Percentiles rank a stretch among this genome's conserved stretches.
These are phyloP conservation scores for Microtus richardsoni DNA, from an alignment of 2,113 vertebrate species.

Conservation along the genomic window DNA sequence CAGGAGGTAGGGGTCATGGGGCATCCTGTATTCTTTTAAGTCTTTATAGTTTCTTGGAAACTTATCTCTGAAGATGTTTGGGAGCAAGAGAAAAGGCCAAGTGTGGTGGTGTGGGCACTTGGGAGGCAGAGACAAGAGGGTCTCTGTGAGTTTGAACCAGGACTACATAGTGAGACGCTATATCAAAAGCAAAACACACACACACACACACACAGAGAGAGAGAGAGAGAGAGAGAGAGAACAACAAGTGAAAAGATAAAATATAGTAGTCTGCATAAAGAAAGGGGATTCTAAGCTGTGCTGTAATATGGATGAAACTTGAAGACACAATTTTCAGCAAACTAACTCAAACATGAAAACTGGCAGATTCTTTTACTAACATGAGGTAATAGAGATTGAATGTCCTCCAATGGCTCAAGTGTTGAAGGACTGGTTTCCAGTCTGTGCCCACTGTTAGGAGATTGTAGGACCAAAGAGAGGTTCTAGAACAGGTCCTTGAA, in stretches of 20 bases:
- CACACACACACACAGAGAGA: background rate
- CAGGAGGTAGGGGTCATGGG: background rate
- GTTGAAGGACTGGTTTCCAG: background rate
- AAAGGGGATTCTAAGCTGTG: background rate
- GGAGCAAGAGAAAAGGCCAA: background rate
- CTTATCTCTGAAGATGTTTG: background rate
- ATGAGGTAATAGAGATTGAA: background rate
- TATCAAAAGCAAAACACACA: background rate
- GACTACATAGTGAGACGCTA: background rate
- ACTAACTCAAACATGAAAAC: conserved; percentile 2
- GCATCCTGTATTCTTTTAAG: background rate
- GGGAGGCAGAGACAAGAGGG: background rate
- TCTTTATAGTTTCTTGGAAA: background rate
- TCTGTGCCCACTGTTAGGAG: background rate
- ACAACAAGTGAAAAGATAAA: background rate
- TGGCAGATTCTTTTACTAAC: background rate
- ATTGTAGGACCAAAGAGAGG: no score
- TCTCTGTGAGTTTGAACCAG: background rate
- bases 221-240: background rate
- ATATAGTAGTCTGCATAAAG: background rate
- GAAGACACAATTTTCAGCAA: background rate
- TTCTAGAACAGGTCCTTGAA: background rate
- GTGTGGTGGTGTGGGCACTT: background rate
- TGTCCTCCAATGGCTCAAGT: background rate
- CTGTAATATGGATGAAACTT: background rate